Percentiles rank a stretch among this genome's conserved stretches.
phyloP scores from a whole-genome alignment of 2,797 vertebrate genomes.

The Chelmon rostratus region DNA sequence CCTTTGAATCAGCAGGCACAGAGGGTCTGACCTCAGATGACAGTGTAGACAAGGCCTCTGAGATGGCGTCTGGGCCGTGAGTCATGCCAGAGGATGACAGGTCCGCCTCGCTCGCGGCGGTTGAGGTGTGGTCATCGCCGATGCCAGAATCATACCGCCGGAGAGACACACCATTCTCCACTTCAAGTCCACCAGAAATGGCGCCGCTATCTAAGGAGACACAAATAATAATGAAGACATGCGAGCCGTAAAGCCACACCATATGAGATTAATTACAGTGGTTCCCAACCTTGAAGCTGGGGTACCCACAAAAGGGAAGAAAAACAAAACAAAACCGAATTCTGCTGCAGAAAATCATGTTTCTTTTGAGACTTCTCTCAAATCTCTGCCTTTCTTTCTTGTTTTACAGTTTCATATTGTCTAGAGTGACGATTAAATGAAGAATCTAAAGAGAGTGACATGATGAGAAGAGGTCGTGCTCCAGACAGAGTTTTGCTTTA shows the following conservation, averaged over 20 bases:
- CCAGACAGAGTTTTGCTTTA: not conserved
- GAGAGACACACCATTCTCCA: conserved; percentile 81
- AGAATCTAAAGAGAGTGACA: not conserved
- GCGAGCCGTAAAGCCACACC: not conserved
- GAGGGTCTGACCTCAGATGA: conserved; percentile 91
- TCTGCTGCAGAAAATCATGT: not conserved
- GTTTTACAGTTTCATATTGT: not conserved
- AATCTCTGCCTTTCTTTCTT: not conserved
- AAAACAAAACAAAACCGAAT: not conserved
- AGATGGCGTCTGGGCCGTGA: conserved; percentile 92
- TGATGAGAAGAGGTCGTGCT: not conserved
- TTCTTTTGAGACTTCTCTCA: not conserved
- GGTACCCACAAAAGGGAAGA: not conserved
- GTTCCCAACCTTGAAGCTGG: not conserved
- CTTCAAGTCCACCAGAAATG: conserved; percentile 76
- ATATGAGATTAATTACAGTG: not conserved
- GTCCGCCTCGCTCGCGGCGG: conserved; percentile 61
- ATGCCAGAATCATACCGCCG: conserved; percentile 89
- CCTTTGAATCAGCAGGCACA: conserved; percentile 82
- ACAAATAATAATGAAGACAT: not conserved
- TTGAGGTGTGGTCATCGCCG: conserved; percentile 86
- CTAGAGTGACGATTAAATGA: not conserved
- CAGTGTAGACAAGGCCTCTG: conserved; percentile 92
- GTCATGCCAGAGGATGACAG: conserved; percentile 69
- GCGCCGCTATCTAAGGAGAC: conserved; percentile 60